Base-by-base conservation (phyloP, 2,888 invertebrate species). In the Mythimna lalbum region DNA sequence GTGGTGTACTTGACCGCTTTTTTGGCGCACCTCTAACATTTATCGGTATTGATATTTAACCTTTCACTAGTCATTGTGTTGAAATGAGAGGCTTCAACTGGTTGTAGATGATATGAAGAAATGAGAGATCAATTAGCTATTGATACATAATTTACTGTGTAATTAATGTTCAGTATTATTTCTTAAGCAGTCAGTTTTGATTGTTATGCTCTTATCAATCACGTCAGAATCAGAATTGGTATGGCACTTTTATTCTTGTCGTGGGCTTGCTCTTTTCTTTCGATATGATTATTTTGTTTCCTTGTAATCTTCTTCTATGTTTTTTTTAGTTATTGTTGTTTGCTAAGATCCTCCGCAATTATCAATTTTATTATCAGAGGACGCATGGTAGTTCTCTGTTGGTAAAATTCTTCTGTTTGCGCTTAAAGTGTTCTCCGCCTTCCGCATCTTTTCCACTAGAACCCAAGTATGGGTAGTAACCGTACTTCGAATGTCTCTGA, bases 1-100 rank as follows among this genome's bases (percentile, higher is more conserved):
- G 53, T 64, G 61, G 12, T 75, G 78, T 81, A 69, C 77, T 78
- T 76, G 81, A 82, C 75, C 78, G 71, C 56, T 72, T 73, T 77
- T 69, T 77, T 56, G 21, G 62, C 67, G 50, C 62, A 60, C 57
- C 55, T 77, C 65, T 76, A 59, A 57, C 52, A 65, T 39, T 78
- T 63, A 75, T 75, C 69, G 76, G 60, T 53, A 60, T 27, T 27
- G 79, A 68, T 70, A 82, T 79, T 78, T 82, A 73, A 84, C 77
- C 81, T 77, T 83, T 85, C 78, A 77, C 75, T 71, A 57, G 43
- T 62, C 53, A 70, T 66, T 69, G 73, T 69, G 66, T 66, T 78
- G 43, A 73, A 53, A 68, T 72, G 60, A 65, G 70, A 65, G 36
- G 56, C 53, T 31, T 62, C n/a, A 57, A 47, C 56, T 50, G 52